These are phyloP conservation scores for Perdita meconis DNA, from an alignment of 2,888 invertebrate genomes.

Conservation along the genomic window DNA sequence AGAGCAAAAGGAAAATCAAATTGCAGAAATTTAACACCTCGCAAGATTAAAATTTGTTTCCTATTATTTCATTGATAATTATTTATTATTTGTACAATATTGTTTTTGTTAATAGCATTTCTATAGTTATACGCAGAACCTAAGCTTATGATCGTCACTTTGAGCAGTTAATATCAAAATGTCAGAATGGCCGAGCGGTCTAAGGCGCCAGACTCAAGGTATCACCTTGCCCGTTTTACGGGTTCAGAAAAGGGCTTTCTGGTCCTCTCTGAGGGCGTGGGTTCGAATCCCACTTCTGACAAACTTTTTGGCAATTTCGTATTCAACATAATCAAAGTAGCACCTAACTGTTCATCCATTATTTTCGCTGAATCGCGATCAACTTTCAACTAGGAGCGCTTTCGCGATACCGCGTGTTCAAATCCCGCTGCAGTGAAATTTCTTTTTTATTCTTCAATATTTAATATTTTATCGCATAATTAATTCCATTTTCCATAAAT, in stretches of 20 bases:
- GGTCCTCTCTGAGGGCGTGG: constrained; percentile 87
- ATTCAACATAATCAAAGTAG: not conserved
- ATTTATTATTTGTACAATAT: not conserved
- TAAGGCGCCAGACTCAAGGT: constrained; percentile 88
- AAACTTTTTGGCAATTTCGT: constrained; percentile 78
- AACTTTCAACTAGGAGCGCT: not conserved
- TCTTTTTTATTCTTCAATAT: constrained; percentile 8
- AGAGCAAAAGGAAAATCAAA: no score
- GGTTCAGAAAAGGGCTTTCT: constrained; percentile 77
- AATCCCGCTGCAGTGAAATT: not conserved
- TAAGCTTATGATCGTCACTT: not conserved
- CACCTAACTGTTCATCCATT: not conserved
- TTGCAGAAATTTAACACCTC: no score
- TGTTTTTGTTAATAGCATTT: not conserved
- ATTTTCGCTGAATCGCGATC: not conserved
- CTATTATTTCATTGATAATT: not conserved
- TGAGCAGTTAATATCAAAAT: constrained; percentile 23
- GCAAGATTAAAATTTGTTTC: not conserved
- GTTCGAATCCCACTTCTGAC: constrained; percentile 88
- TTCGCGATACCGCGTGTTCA: constrained; percentile 23
- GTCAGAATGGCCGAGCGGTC: constrained; percentile 87
- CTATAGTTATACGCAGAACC: not conserved
- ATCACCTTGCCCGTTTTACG: constrained; percentile 62
- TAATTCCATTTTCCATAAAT: not conserved
- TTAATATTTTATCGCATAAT: not conserved